Evolutionary conservation across 2,797 vertebrate genomes (phyloP), one percentile per base, ranked within the genome.

Genomic region (Manis pentadactyla): DNA sequence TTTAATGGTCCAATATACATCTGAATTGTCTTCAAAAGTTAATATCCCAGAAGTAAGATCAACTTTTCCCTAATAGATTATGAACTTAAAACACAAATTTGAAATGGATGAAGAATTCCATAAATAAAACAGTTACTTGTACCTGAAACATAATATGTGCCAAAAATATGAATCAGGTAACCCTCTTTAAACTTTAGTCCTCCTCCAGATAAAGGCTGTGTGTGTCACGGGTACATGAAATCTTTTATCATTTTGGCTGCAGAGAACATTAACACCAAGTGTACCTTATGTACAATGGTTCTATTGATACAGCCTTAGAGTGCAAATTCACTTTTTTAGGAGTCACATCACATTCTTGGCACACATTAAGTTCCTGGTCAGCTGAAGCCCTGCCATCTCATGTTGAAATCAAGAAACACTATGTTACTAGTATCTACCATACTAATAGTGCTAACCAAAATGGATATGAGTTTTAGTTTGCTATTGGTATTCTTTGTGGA

Each of bases 61-160:
- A 87, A 86, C 57, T 34, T 92, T 87, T 92, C 29, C 31, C 21
- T 34, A 93, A 37, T 85, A n/a, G 23, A 68, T 79, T 91, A 53
- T 59, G 73, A 87, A 90, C 13, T 78, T 81, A 69, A 90, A 96
- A 69, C 23, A 82, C 53, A 94, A 86, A 63, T 25, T 95, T 96
- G 73, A 81, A 68, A 91, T 69, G 8, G 18, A 59, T 49, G 55
- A 95, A 86, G 5, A 7, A 94, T 90, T 95, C 46, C 18, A 71
- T 81, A 90, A 86, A 71, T 18, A 83, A 95, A 95, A 57, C 34
- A 46, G 14, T 88, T 63, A 81, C 25, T 91, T 94, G n/a, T 87
- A 71, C 42, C 42, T 46, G 42, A 46, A 88, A 75, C 53, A 59
- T 73, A 83, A 83, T 42, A 51, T 37, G 17, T 59, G 13, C 21